Base-by-base conservation (phyloP, 2,113 vertebrate genomes). In the Calypte anna region DNA sequence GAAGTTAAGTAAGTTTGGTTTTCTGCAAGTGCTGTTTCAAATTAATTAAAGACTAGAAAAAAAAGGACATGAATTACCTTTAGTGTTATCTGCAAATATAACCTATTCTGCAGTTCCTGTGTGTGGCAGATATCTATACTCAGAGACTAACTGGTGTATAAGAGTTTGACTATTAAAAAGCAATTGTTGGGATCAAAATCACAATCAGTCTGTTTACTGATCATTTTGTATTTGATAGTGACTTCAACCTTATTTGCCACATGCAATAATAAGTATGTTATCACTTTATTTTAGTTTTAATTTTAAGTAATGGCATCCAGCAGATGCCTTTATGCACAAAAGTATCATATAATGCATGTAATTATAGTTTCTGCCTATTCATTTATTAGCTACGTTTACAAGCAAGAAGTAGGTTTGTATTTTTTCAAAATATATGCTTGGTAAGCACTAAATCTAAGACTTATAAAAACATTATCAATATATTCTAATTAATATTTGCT, bases 401-500 rank as follows among this genome's bases (percentile, higher is more conserved):
- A 82, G 61, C 40, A 88, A 86, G 94, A 95, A 48, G 24, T 33
- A 66, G 51, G 40, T 58, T 90, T 96, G 83, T 84, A 83, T 95
- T 95, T 92, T 93, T 79, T 91, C 79, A 82, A 87, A 94, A 92
- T 85, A 86, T 36, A 59, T 93, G 82, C 93, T 90, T 55, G 36
- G 75, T 77, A 92, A 87, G 88, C 86, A 77, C 66, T 95, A 94
- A 91, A 96, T 96, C 92, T 94, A 96, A 96, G 70, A 91, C 88
- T 94, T 96, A 78, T 54, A 94, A 95, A 96, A 97, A 95, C 85
- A 95, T 97, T 97, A 97, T 95, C 97, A 97, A 94, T 98, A 97
- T 96, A 91, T 98, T 97, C 91, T 97, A 97, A 97, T 98, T 98
- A 98, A 97, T 98, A 97, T 98, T 97, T 98, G 89, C 80, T 97